These are phyloP conservation scores for Nomada flava DNA, from an alignment of 2,888 invertebrate species.

Conservation along the genomic window DNA sequence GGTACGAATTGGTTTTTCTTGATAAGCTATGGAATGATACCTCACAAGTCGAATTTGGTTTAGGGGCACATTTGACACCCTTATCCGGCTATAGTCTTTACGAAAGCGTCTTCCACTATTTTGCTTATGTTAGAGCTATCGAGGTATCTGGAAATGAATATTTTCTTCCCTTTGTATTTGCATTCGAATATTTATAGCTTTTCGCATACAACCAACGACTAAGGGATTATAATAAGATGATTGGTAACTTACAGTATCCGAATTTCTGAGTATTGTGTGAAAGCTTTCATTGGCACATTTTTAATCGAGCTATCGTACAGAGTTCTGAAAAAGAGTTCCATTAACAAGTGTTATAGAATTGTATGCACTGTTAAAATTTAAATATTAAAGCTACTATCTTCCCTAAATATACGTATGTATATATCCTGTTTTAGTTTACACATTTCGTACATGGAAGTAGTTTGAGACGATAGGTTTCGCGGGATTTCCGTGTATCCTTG, in stretches of 20 bases:
- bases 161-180: neutral
- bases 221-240: neutral
- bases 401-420: neutral
- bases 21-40: no score
- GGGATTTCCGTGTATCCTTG: conserved; percentile 75
- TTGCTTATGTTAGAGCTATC: conserved; percentile 67
- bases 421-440: neutral
- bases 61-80: no score
- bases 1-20: no score
- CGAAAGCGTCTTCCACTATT: conserved; percentile 72
- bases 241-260: conserved; percentile 72
- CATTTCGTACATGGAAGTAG: conserved; percentile 77
- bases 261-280: conserved; percentile 73
- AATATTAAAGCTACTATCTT: no score
- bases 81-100: conserved; percentile 18
- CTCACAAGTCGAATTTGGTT: no score
- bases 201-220: no score
- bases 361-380: no score
- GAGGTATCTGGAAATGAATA: conserved; percentile 70
- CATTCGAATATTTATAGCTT: no score
- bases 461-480: conserved; percentile 73
- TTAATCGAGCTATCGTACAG: conserved; percentile 78
- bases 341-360: neutral
- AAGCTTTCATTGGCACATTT: conserved; percentile 67
- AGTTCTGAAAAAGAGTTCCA: conserved; percentile 72